phyloP scores from a whole-genome alignment of 2,113 vertebrate species.

The Bubalus kerabau region DNA sequence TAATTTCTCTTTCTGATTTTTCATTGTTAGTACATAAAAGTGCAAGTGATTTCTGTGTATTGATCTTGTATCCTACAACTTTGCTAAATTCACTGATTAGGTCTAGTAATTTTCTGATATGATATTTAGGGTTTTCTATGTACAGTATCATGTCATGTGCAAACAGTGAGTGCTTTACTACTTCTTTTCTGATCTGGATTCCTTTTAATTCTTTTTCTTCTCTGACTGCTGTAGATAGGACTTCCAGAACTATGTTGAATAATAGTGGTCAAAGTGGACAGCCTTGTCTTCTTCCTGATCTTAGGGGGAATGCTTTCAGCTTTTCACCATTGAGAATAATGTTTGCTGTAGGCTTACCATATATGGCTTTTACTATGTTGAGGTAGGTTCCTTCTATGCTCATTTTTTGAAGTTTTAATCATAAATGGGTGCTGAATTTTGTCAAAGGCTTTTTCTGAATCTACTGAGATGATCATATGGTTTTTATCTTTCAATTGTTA shows the following conservation, averaged over 20 bases:
- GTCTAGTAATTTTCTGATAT: background rate
- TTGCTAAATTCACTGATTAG: background rate
- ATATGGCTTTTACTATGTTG: background rate
- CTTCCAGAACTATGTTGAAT: background rate
- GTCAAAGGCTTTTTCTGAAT: background rate
- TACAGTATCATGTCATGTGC: background rate
- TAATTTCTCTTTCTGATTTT: background rate
- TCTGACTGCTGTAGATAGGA: background rate
- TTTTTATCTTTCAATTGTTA: background rate
- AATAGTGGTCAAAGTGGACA: background rate
- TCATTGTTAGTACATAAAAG: background rate
- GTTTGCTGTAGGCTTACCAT: background rate
- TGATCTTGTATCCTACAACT: background rate
- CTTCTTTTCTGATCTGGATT: background rate
- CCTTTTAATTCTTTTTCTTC: background rate
- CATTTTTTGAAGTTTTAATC: background rate
- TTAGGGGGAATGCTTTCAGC: background rate
- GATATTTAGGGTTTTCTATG: background rate
- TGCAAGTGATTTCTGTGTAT: background rate
- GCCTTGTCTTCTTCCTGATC: background rate
- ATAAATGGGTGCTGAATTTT: background rate
- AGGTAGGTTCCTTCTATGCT: background rate
- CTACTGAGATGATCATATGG: background rate
- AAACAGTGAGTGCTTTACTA: background rate
- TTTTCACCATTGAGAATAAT: background rate